phyloP scores from a whole-genome alignment of 2,888 invertebrate genomes.

The Thelaira solivaga region DNA sequence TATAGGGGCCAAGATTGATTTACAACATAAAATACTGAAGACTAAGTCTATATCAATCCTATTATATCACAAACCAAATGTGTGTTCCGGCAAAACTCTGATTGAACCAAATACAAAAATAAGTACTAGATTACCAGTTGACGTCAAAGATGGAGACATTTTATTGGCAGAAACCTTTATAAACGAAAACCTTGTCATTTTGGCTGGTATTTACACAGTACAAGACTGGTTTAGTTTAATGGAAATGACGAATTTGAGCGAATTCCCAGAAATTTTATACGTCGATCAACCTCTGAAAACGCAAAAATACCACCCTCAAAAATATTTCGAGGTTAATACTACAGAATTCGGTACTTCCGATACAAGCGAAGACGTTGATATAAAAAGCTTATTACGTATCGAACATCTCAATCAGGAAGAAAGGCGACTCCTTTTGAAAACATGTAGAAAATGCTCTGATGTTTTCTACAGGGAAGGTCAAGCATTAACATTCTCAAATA shows the following conservation, averaged over 20 bases:
- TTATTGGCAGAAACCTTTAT: not conserved
- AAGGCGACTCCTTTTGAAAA: not conserved
- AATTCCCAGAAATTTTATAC: not conserved
- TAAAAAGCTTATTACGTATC: too few species aligned
- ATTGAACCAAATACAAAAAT: slow-evolving; percentile 11
- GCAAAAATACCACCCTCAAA: too few species aligned
- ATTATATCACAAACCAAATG: slow-evolving; percentile 35
- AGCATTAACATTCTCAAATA: not conserved
- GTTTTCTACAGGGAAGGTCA: not conserved
- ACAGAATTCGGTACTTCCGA: not conserved
- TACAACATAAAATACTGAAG: too few species aligned
- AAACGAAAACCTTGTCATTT: not conserved
- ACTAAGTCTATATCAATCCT: not conserved
- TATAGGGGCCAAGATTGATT: slow-evolving; percentile 27
- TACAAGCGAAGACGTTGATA: not conserved
- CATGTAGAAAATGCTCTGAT: not conserved
- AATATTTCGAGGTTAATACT: too few species aligned
- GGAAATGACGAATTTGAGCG: not conserved
- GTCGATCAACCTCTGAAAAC: slow-evolving; percentile 19
- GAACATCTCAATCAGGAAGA: too few species aligned
- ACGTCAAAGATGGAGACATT: too few species aligned
- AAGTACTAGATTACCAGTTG: not conserved
- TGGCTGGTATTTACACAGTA: slow-evolving; percentile 17
- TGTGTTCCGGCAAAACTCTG: slow-evolving; percentile 27
- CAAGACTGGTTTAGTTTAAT: slow-evolving; percentile 17